Evolutionary conservation across 2,113 vertebrate species (phyloP).

Genomic region (Cranoglanis bouderius): DNA sequence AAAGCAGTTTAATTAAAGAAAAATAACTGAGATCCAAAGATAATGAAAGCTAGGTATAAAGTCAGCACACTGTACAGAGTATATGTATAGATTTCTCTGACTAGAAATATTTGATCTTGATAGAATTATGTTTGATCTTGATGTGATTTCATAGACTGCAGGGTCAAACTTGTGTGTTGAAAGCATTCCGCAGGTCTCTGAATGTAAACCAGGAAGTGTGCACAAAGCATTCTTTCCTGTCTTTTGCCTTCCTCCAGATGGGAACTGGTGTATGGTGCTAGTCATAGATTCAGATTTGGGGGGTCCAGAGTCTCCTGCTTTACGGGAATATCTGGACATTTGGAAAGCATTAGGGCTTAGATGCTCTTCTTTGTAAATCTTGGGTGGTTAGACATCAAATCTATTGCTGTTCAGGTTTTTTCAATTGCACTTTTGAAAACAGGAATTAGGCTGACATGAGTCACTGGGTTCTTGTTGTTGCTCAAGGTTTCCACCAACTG

Average conservation of each 20-base stretch:
- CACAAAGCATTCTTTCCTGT: slow-evolving; percentile 38
- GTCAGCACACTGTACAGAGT: neutral
- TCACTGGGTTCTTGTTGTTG: neutral
- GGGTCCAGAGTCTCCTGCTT: slow-evolving; percentile 16
- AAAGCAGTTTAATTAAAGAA: neutral
- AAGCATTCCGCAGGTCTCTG: slow-evolving; percentile 7
- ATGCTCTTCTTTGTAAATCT: slow-evolving; percentile 63
- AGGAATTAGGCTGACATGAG: no score
- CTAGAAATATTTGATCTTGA: slow-evolving; percentile 20
- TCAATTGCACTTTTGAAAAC: neutral
- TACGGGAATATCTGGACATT: slow-evolving; percentile 70
- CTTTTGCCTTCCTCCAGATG: slow-evolving; percentile 18
- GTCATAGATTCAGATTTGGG: slow-evolving; percentile 12
- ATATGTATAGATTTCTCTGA: neutral
- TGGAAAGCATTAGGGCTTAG: slow-evolving; percentile 65
- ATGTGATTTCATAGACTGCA: slow-evolving; percentile 38
- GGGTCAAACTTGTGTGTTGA: slow-evolving; percentile 5
- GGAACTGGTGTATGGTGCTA: slow-evolving; percentile 19
- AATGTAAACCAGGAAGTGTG: slow-evolving; percentile 29
- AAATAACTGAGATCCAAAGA: neutral
- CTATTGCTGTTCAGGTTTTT: neutral
- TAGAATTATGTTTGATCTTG: slow-evolving; percentile 23
- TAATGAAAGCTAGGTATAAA: neutral
- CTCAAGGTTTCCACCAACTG: neutral
- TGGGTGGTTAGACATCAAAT: slow-evolving; percentile 57